phyloP scores from a whole-genome alignment of 2,888 invertebrate species.

The Meandrusa payeni region DNA sequence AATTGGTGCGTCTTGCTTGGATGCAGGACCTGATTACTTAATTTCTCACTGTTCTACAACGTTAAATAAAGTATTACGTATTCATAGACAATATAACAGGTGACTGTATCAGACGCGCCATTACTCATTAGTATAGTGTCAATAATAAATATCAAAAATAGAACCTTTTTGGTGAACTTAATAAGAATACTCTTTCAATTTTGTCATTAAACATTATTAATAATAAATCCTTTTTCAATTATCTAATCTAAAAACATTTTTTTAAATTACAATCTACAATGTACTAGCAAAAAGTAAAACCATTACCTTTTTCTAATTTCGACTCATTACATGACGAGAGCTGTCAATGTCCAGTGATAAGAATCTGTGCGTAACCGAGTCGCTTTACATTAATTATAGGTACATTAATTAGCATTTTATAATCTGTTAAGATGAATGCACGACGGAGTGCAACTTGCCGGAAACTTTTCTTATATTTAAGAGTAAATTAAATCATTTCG shows the following conservation, averaged over 20 bases:
- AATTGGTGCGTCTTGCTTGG: constrained; percentile 7
- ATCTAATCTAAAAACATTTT: too few species aligned
- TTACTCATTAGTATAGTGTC: too few species aligned
- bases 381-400: constrained; percentile 15
- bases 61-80: background rate
- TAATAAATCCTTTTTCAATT: too few species aligned
- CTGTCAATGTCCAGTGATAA: too few species aligned
- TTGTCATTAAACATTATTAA: too few species aligned
- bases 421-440: constrained; percentile 20
- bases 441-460: constrained; percentile 8
- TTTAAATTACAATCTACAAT: too few species aligned
- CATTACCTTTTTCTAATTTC: background rate
- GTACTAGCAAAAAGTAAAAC: too few species aligned
- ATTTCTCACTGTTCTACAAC: background rate
- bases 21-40: constrained; percentile 2
- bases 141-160: too few species aligned
- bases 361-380: constrained; percentile 1
- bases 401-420: constrained; percentile 19
- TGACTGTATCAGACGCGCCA: too few species aligned
- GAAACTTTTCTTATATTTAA: constrained; percentile 15
- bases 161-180: too few species aligned
- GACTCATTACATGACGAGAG: background rate
- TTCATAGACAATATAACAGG: too few species aligned
- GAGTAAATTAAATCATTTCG: constrained; percentile 4
- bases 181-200: too few species aligned